These are phyloP conservation scores for Scomberomorus guttatus DNA, from an alignment of 2,797 vertebrate species.

Conservation along the genomic window DNA sequence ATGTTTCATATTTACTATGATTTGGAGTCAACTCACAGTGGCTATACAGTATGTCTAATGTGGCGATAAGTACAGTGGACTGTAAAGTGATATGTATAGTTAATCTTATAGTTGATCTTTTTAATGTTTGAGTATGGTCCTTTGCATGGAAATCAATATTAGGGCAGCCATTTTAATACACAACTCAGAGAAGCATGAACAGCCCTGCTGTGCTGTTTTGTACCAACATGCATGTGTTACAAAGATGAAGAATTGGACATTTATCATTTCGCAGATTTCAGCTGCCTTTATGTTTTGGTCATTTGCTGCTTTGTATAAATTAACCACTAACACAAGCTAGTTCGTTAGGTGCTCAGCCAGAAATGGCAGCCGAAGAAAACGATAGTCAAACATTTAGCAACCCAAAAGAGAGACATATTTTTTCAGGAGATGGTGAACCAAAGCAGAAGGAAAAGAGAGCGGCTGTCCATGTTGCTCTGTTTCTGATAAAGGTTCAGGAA, in stretches of 20 bases:
- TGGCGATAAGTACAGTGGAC: background rate
- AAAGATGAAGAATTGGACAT: background rate
- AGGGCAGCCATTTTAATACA: constrained; percentile 4
- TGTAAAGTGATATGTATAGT: background rate
- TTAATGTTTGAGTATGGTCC: constrained; percentile 3
- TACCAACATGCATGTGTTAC: background rate
- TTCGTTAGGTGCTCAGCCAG: background rate
- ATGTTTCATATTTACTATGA: constrained; percentile 24
- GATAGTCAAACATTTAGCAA: background rate
- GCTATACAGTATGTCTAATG: constrained; percentile 11
- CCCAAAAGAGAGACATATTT: background rate
- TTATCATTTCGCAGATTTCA: constrained; percentile 1
- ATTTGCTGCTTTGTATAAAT: background rate
- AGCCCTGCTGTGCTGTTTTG: background rate
- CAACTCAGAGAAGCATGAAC: background rate
- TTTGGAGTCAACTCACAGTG: constrained; percentile 11
- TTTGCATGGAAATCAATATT: constrained; percentile 10
- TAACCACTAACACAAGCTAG: background rate
- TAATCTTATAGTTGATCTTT: constrained; percentile 1
- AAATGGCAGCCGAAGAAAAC: background rate
- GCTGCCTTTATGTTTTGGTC: background rate
- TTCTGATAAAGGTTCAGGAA: no score
- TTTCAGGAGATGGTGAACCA: background rate
- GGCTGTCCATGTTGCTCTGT: background rate
- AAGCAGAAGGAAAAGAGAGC: background rate